Base-by-base conservation (phyloP, 2,888 invertebrate species). In the Myopa tessellatipennis region DNA sequence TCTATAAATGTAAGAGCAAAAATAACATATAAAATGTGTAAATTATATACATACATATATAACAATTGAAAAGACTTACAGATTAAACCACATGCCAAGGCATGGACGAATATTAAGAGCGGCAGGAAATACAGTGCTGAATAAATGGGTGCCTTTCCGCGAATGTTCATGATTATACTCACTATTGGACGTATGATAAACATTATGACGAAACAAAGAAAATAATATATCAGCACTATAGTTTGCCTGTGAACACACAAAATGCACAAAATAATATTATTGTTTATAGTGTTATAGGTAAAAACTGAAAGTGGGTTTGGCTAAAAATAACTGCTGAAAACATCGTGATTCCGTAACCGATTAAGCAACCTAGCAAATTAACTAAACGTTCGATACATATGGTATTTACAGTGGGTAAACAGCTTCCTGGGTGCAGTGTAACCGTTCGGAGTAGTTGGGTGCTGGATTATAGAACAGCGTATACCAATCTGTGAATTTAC, bases 351-450 rank as follows among this genome's bases (percentile, higher is more conserved):
- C 50, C 14, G 50, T 50, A 14, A 8, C 8, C 1, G 8, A 50
- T 3, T 50, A 50, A 14, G 50, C 50, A 50, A 1, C 14, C 14
- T 50, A 50, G 26, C 26, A 26, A 26, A 26, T 2, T 26, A 26
- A 26, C 26, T 26, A 26, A 26, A 26, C 26, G 26, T 26, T 26
- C 26, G 26, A 52, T 52, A 12, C 14, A 52, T 52, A 58, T n/a
- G 68, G 73, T 74, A 92, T 94, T 92, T 92, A 98, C 96, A 99
- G 90, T 67, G 99, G 99, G 91, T 97, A 99, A 0, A 98, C 98
- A 77, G 98, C 97, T 90, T 99, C 99, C 86, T 99, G 98, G 0
- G 98, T 98, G 89, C 99, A 99, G 89, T 97, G 94, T 75, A 98
- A 89, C 26, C 94, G 94, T 80, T 93, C 92, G 78, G 95, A 95